phyloP scores from a whole-genome alignment of 2,888 invertebrate species.

The Epistrophe grossulariae region DNA sequence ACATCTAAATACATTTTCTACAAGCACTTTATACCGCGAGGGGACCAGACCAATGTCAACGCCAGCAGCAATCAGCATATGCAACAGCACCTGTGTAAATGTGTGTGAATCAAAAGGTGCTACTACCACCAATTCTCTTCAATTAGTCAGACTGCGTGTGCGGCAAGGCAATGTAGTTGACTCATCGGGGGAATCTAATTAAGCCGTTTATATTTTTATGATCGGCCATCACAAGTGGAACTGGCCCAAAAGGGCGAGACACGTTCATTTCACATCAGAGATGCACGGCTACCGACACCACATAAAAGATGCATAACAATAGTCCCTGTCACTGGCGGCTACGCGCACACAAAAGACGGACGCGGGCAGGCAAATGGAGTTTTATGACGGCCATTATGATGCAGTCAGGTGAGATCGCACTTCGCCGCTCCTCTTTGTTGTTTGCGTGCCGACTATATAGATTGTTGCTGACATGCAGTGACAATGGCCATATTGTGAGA shows the following conservation, averaged over 20 bases:
- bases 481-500: slow-evolving; percentile 54
- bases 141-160: slow-evolving; percentile 75
- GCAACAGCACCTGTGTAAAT: slow-evolving; percentile 60
- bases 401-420: slow-evolving; percentile 75
- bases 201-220: slow-evolving; percentile 75
- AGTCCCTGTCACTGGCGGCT: slow-evolving; percentile 40
- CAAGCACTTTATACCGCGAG: background rate
- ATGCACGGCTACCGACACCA: slow-evolving; percentile 58
- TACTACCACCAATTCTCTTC: slow-evolving; percentile 58
- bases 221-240: slow-evolving; percentile 72
- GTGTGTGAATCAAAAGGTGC: slow-evolving; percentile 57
- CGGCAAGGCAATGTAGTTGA: slow-evolving; percentile 70
- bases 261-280: slow-evolving; percentile 33
- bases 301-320: slow-evolving; percentile 63
- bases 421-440: slow-evolving; percentile 69
- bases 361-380: slow-evolving; percentile 56
- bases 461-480: background rate
- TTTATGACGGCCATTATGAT: slow-evolving; percentile 72
- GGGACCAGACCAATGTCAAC: slow-evolving; percentile 5
- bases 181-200: slow-evolving; percentile 74
- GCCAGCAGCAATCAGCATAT: slow-evolving; percentile 13
- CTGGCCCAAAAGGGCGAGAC: slow-evolving; percentile 40
- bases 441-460: slow-evolving; percentile 45
- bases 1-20: background rate
- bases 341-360: slow-evolving; percentile 38